Conservation (phyloP, 2,797 vertebrate species). For the Sus cebifrons region DNA sequence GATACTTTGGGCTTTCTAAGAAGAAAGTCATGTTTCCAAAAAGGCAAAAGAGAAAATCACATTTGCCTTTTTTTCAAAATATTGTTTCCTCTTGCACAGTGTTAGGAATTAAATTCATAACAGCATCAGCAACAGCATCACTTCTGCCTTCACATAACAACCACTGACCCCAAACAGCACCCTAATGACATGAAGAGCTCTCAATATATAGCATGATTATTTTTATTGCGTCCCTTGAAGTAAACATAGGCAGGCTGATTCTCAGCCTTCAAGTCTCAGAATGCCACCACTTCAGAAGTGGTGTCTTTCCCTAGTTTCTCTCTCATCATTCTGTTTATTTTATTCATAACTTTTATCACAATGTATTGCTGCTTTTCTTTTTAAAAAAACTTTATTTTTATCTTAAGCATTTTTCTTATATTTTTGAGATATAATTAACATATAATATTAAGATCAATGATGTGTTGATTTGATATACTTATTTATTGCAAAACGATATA, state of each 20-base stretch:
- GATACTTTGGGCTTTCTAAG: slow-evolving; percentile 23
- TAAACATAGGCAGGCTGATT: not conserved
- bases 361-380: not conserved
- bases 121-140: not conserved
- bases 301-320: not conserved
- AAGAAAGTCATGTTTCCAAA: slow-evolving; percentile 19
- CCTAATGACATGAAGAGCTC: not conserved
- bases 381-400: not conserved
- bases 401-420: not conserved
- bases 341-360: not conserved
- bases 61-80: not conserved
- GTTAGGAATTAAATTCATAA: not conserved
- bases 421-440: not conserved
- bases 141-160: not conserved
- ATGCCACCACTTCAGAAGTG: not conserved
- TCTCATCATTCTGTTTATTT: not conserved
- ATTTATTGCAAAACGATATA: not conserved
- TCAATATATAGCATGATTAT: not conserved
- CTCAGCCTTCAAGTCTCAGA: not conserved
- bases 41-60: not conserved
- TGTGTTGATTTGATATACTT: not conserved
- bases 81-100: not conserved
- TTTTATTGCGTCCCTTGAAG: not conserved
- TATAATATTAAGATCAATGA: not conserved
- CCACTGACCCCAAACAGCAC: not conserved